phyloP scores from a whole-genome alignment of 2,113 vertebrate species.

The Cervus canadensis region DNA sequence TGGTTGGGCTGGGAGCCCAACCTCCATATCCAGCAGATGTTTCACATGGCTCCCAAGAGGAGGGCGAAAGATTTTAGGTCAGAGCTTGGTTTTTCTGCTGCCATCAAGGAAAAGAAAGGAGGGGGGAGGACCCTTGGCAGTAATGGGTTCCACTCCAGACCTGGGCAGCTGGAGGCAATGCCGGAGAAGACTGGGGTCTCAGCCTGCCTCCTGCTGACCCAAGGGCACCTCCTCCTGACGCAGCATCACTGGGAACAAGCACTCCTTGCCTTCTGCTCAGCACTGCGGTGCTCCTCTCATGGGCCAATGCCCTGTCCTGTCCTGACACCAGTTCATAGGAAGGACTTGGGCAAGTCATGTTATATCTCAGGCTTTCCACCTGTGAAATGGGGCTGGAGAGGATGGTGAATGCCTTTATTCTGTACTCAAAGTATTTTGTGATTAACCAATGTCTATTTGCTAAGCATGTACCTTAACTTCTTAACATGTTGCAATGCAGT shows the following conservation, averaged over 20 bases:
- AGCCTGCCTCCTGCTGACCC: background rate
- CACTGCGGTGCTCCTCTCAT: too few relatives aligned
- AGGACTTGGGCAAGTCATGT: background rate
- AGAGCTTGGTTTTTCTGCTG: background rate
- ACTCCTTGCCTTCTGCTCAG: background rate
- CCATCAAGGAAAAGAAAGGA: background rate
- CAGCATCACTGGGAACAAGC: fast-evolving
- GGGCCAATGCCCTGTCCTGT: background rate
- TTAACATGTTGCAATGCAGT: background rate
- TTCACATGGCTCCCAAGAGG: background rate
- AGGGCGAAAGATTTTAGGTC: background rate
- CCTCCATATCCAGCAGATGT: background rate
- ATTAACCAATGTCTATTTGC: background rate
- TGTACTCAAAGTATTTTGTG: background rate
- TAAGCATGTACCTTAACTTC: background rate
- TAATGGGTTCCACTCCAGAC: background rate
- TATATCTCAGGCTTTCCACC: background rate
- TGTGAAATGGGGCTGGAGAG: background rate
- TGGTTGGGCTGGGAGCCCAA: background rate
- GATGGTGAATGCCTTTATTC: background rate
- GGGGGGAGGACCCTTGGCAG: fast-evolving
- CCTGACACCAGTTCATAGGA: background rate
- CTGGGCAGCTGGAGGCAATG: background rate
- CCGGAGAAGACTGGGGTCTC: background rate
- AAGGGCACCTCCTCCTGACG: background rate